Evolutionary conservation across 2,113 vertebrate genomes (phyloP).

Genomic region (Actenoides lindsayi): DNA sequence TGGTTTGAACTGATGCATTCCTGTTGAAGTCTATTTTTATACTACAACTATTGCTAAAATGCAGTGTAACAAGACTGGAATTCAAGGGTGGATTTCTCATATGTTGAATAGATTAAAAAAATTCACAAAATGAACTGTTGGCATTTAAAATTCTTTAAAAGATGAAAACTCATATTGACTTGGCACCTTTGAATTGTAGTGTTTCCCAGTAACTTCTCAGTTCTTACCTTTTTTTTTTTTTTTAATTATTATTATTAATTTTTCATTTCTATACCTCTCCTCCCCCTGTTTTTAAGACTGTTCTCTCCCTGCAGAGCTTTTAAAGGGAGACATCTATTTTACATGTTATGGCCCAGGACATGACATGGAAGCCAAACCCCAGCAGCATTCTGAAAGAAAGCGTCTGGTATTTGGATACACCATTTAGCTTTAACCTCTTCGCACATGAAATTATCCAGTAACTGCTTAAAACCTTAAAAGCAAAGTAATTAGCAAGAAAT

Average conservation of each 20-base stretch:
- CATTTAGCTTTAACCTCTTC: neutral
- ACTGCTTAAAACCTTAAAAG: slow-evolving; percentile 18
- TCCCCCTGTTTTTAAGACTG: neutral
- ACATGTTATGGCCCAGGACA: slow-evolving; percentile 16
- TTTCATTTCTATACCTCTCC: neutral
- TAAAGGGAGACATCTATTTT: slow-evolving; percentile 38
- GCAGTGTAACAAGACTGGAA: neutral
- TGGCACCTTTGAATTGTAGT: neutral
- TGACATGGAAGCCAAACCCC: slow-evolving; percentile 25
- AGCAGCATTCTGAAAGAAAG: slow-evolving; percentile 3
- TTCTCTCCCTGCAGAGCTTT: slow-evolving; percentile 11
- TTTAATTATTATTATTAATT: no score
- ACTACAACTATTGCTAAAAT: slow-evolving; percentile 11
- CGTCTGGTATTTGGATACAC: neutral
- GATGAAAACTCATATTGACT: neutral
- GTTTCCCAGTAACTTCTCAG: neutral
- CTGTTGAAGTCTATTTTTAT: slow-evolving; percentile 33
- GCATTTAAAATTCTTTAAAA: slow-evolving; percentile 35
- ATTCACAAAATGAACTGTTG: neutral
- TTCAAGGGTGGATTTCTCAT: neutral
- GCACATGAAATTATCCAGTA: neutral
- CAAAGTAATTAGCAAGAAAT: slow-evolving; percentile 29
- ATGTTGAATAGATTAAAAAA: neutral
- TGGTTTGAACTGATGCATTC: slow-evolving; percentile 39
- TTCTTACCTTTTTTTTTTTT: neutral